phyloP scores from a whole-genome alignment of 2,888 invertebrate genomes.

The Phrixothrix hirtus region DNA sequence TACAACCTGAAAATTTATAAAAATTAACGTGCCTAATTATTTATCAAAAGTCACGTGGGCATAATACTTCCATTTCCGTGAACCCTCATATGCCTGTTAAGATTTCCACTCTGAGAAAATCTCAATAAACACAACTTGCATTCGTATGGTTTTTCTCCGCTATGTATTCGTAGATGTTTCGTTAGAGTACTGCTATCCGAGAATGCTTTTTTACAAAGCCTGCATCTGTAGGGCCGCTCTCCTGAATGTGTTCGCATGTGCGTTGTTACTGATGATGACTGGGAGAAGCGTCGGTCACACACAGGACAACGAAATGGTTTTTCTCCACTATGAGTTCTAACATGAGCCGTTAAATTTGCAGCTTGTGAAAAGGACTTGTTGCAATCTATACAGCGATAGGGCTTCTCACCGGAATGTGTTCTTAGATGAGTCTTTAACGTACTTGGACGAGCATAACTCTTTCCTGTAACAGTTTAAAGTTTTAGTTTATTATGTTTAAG shows the following conservation, averaged over 20 bases:
- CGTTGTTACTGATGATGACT: conserved; percentile 93
- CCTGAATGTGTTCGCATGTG: conserved; percentile 99
- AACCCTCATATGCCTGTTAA: conserved; percentile 98
- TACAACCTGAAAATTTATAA: not conserved
- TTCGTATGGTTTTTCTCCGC: conserved; percentile 95
- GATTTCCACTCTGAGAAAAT: conserved; percentile 97
- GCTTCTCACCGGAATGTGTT: conserved; percentile 95
- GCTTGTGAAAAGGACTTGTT: conserved; percentile 98
- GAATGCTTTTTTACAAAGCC: conserved; percentile 97
- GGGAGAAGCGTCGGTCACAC: conserved; percentile 95
- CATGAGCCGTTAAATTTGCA: conserved; percentile 97
- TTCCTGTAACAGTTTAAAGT: conserved; percentile 53
- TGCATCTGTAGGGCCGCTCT: conserved; percentile 92
- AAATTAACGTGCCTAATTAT: conserved; percentile 9
- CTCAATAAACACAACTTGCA: conserved; percentile 94
- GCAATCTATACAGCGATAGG: conserved; percentile 89
- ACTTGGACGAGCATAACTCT: conserved; percentile 94
- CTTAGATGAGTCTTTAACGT: conserved; percentile 96
- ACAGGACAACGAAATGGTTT: conserved; percentile 98
- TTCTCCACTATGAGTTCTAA: conserved; percentile 94
- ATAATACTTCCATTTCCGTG: conserved; percentile 67
- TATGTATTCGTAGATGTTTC: conserved; percentile 91
- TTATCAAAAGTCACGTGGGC: conserved; percentile 34
- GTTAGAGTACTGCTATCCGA: conserved; percentile 98
- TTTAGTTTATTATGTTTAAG: too few relatives aligned